Conservation (phyloP, 2,888 invertebrate species). For the Tuta absoluta region DNA sequence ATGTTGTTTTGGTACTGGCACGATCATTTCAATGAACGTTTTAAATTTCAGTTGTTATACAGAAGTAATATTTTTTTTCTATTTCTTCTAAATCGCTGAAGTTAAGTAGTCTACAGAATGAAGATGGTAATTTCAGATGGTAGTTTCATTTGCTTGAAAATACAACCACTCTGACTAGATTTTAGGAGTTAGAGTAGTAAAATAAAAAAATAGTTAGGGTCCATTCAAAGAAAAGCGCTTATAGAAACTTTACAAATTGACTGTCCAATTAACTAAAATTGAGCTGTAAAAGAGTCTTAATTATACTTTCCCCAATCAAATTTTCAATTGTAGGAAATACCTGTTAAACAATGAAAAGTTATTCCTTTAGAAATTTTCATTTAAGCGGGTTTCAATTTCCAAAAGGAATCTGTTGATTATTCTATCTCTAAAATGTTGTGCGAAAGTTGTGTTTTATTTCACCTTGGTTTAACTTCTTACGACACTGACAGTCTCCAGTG, state of each 20-base stretch:
- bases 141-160: no score
- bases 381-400: not conserved
- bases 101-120: no score
- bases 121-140: no score
- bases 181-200: no score
- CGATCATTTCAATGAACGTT: no score
- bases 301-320: not conserved
- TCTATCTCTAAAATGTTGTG: not conserved
- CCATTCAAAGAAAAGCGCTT: no score
- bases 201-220: no score
- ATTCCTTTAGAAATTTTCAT: not conserved
- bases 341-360: conserved; percentile 3
- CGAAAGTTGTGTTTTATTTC: not conserved
- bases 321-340: not conserved
- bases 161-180: no score
- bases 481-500: not conserved
- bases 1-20: no score
- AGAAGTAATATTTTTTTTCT: no score
- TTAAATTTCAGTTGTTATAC: no score
- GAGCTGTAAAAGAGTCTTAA: not conserved
- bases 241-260: not conserved
- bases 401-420: not conserved
- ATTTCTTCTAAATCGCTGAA: no score
- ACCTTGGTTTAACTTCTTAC: not conserved
- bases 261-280: conserved; percentile 7